Conservation (phyloP, 2,113 vertebrate genomes). For the Porphyrio hochstetteri region DNA sequence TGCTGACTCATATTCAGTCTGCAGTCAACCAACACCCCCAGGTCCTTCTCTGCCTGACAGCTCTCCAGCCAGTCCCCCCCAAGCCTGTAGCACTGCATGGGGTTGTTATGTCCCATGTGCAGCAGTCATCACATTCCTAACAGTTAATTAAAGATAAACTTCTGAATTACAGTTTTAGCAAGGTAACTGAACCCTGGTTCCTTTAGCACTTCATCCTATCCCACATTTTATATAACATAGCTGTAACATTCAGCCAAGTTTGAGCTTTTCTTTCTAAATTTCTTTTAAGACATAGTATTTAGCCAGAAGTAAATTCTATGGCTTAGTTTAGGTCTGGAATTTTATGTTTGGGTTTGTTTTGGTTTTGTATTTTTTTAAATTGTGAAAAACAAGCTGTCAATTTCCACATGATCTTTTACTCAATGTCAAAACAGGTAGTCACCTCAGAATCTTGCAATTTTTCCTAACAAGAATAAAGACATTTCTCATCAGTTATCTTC, state of each 20-base stretch:
- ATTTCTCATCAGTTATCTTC: neutral
- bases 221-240: neutral
- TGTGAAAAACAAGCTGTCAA: neutral
- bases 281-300: neutral
- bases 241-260: neutral
- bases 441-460: neutral
- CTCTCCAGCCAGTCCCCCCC: too few relatives aligned
- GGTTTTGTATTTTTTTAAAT: neutral
- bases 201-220: neutral
- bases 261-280: neutral
- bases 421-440: neutral
- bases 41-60: too few relatives aligned
- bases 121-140: neutral
- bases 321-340: neutral
- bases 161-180: neutral
- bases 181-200: neutral
- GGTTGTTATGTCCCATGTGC: too few relatives aligned
- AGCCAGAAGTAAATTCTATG: neutral
- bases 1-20: too few relatives aligned
- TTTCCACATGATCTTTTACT: neutral
- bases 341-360: neutral
- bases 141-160: neutral
- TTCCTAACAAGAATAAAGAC: neutral
- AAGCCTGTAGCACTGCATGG: too few relatives aligned
- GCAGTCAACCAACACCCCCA: too few relatives aligned